Percentiles rank a stretch among this genome's conserved stretches.
These are phyloP conservation scores for Heliangelus exortis DNA, from an alignment of 2,797 vertebrate species.

Conservation along the genomic window DNA sequence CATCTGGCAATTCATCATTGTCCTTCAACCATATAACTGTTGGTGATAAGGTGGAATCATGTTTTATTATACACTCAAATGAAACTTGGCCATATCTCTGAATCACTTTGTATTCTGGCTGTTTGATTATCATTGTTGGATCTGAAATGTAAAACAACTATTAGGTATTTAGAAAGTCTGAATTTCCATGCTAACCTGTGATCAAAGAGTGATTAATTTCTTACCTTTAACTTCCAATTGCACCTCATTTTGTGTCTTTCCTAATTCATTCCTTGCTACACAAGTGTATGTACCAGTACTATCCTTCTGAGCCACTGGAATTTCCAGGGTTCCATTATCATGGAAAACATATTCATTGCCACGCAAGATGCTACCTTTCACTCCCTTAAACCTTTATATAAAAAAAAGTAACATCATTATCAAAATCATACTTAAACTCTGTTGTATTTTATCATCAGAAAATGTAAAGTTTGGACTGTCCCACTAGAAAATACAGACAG, in stretches of 20 bases:
- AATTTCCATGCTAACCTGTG: background rate
- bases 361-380: slow-evolving; percentile 84
- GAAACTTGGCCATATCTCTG: slow-evolving; percentile 85
- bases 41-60: slow-evolving; percentile 87
- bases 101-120: slow-evolving; percentile 88
- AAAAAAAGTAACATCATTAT: slow-evolving; percentile 46
- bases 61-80: slow-evolving; percentile 94
- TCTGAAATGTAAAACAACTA: slow-evolving; percentile 82
- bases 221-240: slow-evolving; percentile 96
- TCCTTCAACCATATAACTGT: slow-evolving; percentile 91
- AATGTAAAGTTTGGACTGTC: background rate
- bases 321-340: slow-evolving; percentile 92
- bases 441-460: background rate
- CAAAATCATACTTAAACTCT: background rate
- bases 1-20: slow-evolving; percentile 85
- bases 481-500: background rate
- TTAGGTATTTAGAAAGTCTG: slow-evolving; percentile 45
- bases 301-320: slow-evolving; percentile 84
- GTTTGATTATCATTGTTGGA: slow-evolving; percentile 92
- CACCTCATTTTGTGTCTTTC: slow-evolving; percentile 89
- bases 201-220: background rate
- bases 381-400: slow-evolving; percentile 90
- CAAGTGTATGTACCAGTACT: slow-evolving; percentile 91
- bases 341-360: slow-evolving; percentile 88
- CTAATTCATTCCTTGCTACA: slow-evolving; percentile 88